A percentile compares a stretch with the other conserved stretches of the same genome.
Evolutionary conservation across 2,797 vertebrate genomes (phyloP).

Genomic region (Mastacembelus armatus): DNA sequence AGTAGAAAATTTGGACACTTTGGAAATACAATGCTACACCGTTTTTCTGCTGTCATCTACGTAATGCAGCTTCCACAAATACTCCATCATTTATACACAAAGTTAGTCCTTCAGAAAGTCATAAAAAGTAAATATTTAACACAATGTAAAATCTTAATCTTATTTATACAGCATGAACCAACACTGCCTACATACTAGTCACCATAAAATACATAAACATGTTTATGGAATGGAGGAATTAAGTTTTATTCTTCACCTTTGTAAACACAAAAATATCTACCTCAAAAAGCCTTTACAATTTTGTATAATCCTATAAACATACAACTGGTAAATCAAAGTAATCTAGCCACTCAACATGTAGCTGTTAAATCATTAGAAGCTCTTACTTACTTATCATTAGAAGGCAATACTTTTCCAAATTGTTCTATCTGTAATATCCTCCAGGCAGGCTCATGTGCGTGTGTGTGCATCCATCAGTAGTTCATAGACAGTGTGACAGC

Average conservation of each 20-base stretch:
- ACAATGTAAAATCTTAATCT: too few relatives aligned
- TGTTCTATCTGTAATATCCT: slow-evolving; percentile 29
- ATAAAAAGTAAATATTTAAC: background rate
- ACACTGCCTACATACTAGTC: background rate
- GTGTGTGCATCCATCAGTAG: slow-evolving; percentile 34
- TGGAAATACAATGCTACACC: too few relatives aligned
- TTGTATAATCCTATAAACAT: background rate
- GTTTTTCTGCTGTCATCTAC: background rate
- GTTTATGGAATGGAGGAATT: too few relatives aligned
- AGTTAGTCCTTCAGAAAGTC: background rate
- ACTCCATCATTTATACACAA: background rate
- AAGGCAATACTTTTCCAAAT: too few relatives aligned
- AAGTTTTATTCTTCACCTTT: background rate
- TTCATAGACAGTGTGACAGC: slow-evolving; percentile 49
- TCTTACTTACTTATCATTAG: too few relatives aligned
- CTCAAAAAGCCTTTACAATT: background rate
- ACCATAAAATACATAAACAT: background rate
- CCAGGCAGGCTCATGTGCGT: slow-evolving; percentile 4
- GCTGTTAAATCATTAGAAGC: slow-evolving; percentile 1
- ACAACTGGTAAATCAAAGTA: background rate
- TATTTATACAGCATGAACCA: too few relatives aligned
- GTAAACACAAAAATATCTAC: background rate
- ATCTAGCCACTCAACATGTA: background rate
- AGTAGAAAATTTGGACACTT: slow-evolving; percentile 5
- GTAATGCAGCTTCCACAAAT: slow-evolving; percentile 4